Conservation (phyloP, 2,888 invertebrate genomes). For the Diarsia rubi region DNA sequence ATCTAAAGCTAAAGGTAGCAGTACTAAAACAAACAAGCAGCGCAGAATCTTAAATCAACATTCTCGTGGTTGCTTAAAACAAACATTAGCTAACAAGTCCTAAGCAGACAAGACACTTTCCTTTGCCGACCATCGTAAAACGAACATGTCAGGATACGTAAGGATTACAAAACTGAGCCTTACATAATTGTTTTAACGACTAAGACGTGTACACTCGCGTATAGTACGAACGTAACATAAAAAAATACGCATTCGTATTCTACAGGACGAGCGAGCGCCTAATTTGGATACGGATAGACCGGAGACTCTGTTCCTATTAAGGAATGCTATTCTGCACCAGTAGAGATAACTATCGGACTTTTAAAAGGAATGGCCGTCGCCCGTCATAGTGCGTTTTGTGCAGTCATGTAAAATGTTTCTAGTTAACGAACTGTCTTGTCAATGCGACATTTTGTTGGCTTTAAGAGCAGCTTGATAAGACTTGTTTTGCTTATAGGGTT, state of each 20-base stretch:
- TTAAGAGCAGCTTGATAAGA: slow-evolving; percentile 21
- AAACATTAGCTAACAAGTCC: slow-evolving; percentile 31
- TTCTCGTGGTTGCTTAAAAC: slow-evolving; percentile 37
- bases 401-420: slow-evolving; percentile 45
- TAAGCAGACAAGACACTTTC: slow-evolving; percentile 58
- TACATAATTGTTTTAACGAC: slow-evolving; percentile 65
- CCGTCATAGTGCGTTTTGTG: slow-evolving; percentile 44
- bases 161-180: slow-evolving; percentile 64
- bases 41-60: slow-evolving; percentile 8
- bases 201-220: slow-evolving; percentile 55
- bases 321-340: slow-evolving; percentile 60
- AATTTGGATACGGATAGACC: slow-evolving; percentile 74
- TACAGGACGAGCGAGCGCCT: slow-evolving; percentile 70
- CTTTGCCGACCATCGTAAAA: slow-evolving; percentile 54
- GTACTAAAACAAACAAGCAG: neutral
- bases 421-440: slow-evolving; percentile 56
- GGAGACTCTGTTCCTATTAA: slow-evolving; percentile 57
- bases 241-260: slow-evolving; percentile 74
- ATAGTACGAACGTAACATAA: slow-evolving; percentile 67
- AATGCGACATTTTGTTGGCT: slow-evolving; percentile 48
- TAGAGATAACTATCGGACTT: slow-evolving; percentile 57
- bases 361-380: slow-evolving; percentile 51
- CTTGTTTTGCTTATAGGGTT: slow-evolving; percentile 27
- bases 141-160: slow-evolving; percentile 45
- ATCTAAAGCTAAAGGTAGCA: neutral